Percentiles rank a stretch among this genome's conserved stretches.
Evolutionary conservation across 1,140 invertebrate genomes (phyloP).

Genomic region (Pemphigus obesinymphae): DNA sequence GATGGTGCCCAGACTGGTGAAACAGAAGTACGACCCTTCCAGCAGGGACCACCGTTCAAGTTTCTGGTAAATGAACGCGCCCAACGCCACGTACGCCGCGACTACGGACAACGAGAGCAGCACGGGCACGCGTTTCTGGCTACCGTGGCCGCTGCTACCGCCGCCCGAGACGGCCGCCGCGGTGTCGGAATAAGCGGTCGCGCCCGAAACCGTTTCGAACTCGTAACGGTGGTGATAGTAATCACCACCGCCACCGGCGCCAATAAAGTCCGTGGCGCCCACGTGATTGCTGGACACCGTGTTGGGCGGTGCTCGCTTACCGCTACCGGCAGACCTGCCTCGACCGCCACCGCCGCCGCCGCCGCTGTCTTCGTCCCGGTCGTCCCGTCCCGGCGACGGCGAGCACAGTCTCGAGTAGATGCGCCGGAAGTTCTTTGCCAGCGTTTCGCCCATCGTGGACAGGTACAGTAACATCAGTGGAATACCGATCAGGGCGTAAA

Average conservation of each 20-base stretch:
- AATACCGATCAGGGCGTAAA: slow-evolving; percentile 84
- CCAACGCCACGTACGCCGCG: slow-evolving; percentile 81
- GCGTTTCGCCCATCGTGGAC: slow-evolving; percentile 75
- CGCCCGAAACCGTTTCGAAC: slow-evolving; percentile 11
- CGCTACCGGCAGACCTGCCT: slow-evolving; percentile 47
- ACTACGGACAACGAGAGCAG: slow-evolving; percentile 60
- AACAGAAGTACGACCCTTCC: slow-evolving; percentile 92
- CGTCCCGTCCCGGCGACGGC: slow-evolving; percentile 41
- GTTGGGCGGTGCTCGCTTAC: slow-evolving; percentile 47
- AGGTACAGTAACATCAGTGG: slow-evolving; percentile 84
- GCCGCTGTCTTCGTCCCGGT: not conserved
- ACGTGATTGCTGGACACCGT: slow-evolving; percentile 50
- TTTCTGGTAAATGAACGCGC: slow-evolving; percentile 84
- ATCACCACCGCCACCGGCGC: not conserved
- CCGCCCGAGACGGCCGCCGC: not conserved
- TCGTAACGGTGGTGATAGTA: slow-evolving; percentile 4
- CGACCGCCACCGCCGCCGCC: slow-evolving; percentile 42
- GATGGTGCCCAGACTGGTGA: slow-evolving; percentile 83
- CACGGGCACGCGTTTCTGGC: slow-evolving; percentile 48
- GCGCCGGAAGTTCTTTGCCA: slow-evolving; percentile 54
- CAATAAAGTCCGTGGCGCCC: slow-evolving; percentile 44
- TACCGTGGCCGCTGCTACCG: not conserved
- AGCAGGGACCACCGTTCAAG: slow-evolving; percentile 85
- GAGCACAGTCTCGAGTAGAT: slow-evolving; percentile 47
- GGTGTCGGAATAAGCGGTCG: not conserved